Evolutionary conservation across 1,140 invertebrate genomes (phyloP).

Genomic region (Listronotus oregonensis): DNA sequence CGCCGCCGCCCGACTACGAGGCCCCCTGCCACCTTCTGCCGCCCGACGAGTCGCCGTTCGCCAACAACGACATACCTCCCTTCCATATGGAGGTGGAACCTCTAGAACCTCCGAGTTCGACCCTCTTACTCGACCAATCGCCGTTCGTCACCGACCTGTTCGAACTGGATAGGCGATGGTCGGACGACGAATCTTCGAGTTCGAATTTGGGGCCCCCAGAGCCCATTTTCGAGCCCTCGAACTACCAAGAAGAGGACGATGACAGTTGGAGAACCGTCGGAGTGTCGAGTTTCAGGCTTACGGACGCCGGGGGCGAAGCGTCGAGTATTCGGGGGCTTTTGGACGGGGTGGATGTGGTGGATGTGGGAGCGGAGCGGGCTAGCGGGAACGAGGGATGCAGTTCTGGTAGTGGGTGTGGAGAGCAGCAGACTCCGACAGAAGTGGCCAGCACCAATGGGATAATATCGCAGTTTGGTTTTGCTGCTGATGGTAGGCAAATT

Average conservation of each 20-base stretch:
- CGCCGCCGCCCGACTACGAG: slow-evolving; percentile 60
- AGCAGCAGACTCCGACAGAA: slow-evolving; percentile 7
- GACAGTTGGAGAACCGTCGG: slow-evolving; percentile 45
- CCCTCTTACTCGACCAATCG: slow-evolving; percentile 51
- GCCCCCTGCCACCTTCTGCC: slow-evolving; percentile 46
- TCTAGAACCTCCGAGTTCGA: slow-evolving; percentile 39
- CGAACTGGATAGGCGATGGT: slow-evolving; percentile 54
- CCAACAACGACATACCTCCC: slow-evolving; percentile 57
- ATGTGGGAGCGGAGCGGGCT: slow-evolving; percentile 34
- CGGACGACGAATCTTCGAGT: slow-evolving; percentile 48
- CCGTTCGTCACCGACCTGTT: slow-evolving; percentile 58
- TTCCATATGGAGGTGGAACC: slow-evolving; percentile 62
- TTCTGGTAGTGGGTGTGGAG: background rate
- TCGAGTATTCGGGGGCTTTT: background rate
- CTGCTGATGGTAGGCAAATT: slow-evolving; percentile 40
- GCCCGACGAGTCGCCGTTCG: slow-evolving; percentile 45
- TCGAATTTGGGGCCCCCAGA: slow-evolving; percentile 42
- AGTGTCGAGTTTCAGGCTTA: slow-evolving; percentile 52
- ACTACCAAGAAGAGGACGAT: slow-evolving; percentile 3
- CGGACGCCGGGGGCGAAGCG: slow-evolving; percentile 42
- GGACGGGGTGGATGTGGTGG: slow-evolving; percentile 25
- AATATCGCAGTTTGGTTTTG: slow-evolving; percentile 45
- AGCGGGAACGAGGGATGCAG: slow-evolving; percentile 13
- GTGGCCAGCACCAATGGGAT: slow-evolving; percentile 47
- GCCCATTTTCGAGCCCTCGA: background rate